A percentile compares a stretch with the other conserved stretches of the same genome.
phyloP scores from a whole-genome alignment of 2,888 invertebrate genomes.

The Anarsia innoxiella region DNA sequence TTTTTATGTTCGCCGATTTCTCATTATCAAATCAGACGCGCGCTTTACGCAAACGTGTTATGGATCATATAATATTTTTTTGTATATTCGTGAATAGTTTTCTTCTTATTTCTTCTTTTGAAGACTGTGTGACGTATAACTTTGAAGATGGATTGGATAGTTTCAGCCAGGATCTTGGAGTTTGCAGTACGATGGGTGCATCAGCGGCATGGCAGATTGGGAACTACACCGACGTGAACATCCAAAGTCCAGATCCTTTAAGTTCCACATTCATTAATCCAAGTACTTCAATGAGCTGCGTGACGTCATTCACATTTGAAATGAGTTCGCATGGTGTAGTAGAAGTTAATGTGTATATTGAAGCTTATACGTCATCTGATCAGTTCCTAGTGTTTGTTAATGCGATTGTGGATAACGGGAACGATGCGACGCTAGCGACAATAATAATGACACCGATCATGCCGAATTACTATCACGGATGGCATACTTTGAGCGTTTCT shows the following conservation, averaged over 20 bases:
- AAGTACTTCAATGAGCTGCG: slow-evolving; percentile 28
- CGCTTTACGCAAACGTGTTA: too few relatives aligned
- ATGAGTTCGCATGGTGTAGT: slow-evolving; percentile 30
- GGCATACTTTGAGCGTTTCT: slow-evolving; percentile 21
- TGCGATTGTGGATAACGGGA: slow-evolving; percentile 14
- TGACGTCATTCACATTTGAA: slow-evolving; percentile 31
- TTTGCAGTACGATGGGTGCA: slow-evolving; percentile 22
- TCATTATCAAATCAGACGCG: not conserved
- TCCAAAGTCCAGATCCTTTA: slow-evolving; percentile 24
- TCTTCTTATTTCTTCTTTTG: too few relatives aligned
- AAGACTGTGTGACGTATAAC: slow-evolving; percentile 31
- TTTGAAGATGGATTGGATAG: slow-evolving; percentile 30
- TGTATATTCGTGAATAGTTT: too few relatives aligned
- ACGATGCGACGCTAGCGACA: not conserved
- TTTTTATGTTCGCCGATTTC: not conserved
- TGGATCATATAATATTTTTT: too few relatives aligned
- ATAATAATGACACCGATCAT: slow-evolving; percentile 21
- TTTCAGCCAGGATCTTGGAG: slow-evolving; percentile 19
- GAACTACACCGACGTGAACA: slow-evolving; percentile 25
- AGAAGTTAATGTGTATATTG: slow-evolving; percentile 33
- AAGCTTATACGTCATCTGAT: slow-evolving; percentile 22
- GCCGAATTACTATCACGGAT: slow-evolving; percentile 25
- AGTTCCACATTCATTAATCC: slow-evolving; percentile 33
- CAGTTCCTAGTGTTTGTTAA: slow-evolving; percentile 32
- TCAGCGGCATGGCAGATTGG: slow-evolving; percentile 30